A percentile compares a stretch with the other conserved stretches of the same genome.
These are phyloP conservation scores for Pherbina coryleti DNA, from an alignment of 2,888 invertebrate genomes.

Conservation along the genomic window DNA sequence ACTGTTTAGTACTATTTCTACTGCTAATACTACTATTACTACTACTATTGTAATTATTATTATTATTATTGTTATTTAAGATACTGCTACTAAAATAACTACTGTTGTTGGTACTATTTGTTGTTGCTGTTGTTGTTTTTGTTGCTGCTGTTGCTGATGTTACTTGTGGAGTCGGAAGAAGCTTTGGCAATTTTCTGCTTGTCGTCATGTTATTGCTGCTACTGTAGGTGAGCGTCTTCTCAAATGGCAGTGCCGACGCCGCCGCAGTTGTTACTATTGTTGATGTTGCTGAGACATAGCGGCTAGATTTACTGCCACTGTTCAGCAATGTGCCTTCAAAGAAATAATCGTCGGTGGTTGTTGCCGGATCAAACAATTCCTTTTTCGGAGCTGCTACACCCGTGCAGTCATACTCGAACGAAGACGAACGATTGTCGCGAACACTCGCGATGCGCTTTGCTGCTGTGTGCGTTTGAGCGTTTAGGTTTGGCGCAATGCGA, in stretches of 20 bases:
- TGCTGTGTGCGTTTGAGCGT: not conserved
- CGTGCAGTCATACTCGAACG: constrained; percentile 16
- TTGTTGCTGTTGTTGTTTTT: constrained; percentile 30
- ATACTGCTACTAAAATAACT: constrained; percentile 29
- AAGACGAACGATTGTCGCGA: constrained; percentile 3
- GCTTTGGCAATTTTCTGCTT: constrained; percentile 54
- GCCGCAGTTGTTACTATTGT: constrained; percentile 35
- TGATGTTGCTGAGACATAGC: constrained; percentile 7
- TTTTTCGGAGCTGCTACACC: not conserved
- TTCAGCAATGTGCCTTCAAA: not conserved
- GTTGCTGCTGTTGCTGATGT: constrained; percentile 16
- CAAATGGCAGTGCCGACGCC: constrained; percentile 39
- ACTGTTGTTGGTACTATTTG: constrained; percentile 26
- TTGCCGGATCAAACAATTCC: not conserved
- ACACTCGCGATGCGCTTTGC: not conserved
- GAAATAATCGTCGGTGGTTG: constrained; percentile 14
- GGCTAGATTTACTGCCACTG: constrained; percentile 10
- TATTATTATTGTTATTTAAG: constrained; percentile 12
- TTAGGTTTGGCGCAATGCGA: constrained; percentile 54
- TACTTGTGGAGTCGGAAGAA: constrained; percentile 47
- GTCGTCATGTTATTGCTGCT: constrained; percentile 33
- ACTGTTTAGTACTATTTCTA: constrained; percentile 45
- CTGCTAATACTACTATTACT: constrained; percentile 2
- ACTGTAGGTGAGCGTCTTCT: constrained; percentile 12
- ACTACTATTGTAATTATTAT: constrained; percentile 22